A percentile compares a stretch with the other conserved stretches of the same genome.
These are phyloP conservation scores for Cryptus armator DNA, from an alignment of 2,888 invertebrate species.

Conservation along the genomic window DNA sequence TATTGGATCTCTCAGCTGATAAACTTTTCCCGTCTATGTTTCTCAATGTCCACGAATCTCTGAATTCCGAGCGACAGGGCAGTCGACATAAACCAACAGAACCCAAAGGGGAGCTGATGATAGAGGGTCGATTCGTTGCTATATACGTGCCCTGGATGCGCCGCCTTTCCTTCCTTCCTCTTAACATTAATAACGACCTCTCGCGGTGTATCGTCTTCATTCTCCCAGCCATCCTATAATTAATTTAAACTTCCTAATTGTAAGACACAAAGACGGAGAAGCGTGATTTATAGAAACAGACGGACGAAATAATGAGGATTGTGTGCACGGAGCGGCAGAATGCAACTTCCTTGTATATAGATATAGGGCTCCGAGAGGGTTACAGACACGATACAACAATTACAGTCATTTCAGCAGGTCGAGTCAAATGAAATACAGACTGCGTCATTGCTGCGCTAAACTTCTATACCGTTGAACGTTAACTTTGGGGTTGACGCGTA, in stretches of 20 bases:
- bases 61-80: background rate
- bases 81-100: too few species aligned
- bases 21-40: too few species aligned
- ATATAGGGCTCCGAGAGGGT: conserved; percentile 6
- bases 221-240: conserved; percentile 26
- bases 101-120: too few species aligned
- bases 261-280: conserved; percentile 17
- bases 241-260: conserved; percentile 49
- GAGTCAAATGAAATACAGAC: conserved; percentile 61
- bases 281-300: conserved; percentile 60
- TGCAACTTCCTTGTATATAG: conserved; percentile 22
- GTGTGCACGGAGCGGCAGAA: conserved; percentile 25
- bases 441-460: conserved; percentile 49
- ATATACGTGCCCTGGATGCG: background rate
- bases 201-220: conserved; percentile 5
- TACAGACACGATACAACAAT: conserved; percentile 46
- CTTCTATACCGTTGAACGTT: background rate
- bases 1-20: too few species aligned
- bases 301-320: conserved; percentile 48
- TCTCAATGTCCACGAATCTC: too few species aligned
- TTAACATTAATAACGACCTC: conserved; percentile 21
- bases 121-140: too few species aligned
- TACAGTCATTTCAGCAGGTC: conserved; percentile 28
- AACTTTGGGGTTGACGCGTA: background rate
- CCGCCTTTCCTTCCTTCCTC: background rate